phyloP scores from a whole-genome alignment of 53 echinoderm and acorn worm species.

The Astropecten irregularis region DNA sequence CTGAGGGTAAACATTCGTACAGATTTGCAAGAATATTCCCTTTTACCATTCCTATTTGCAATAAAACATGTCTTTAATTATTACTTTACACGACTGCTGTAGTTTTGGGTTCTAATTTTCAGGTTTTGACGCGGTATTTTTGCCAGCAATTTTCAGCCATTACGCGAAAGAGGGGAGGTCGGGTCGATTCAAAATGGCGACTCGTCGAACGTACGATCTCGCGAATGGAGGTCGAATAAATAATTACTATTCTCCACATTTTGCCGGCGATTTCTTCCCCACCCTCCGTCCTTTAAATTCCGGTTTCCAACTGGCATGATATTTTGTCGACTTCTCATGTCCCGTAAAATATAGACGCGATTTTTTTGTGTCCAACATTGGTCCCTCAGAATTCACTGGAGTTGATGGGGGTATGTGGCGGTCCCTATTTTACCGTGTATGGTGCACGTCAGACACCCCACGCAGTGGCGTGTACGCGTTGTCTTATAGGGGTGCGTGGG shows the following conservation, averaged over 20 bases:
- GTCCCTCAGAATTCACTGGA: conserved; percentile 18
- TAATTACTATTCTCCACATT: conserved; percentile 32
- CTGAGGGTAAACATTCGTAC: neutral
- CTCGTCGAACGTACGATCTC: conserved; percentile 11
- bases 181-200: conserved; percentile 41
- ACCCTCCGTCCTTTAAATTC: neutral
- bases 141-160: conserved; percentile 9
- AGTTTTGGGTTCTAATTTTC: neutral
- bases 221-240: conserved; percentile 8
- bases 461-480: neutral
- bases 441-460: neutral
- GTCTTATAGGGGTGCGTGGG: conserved; percentile 18
- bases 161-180: conserved; percentile 44
- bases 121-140: conserved; percentile 1
- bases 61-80: conserved; percentile 15
- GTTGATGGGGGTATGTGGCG: neutral
- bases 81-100: neutral
- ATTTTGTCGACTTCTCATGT: neutral
- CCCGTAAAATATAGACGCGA: no score
- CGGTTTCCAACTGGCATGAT: neutral
- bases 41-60: neutral
- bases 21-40: neutral
- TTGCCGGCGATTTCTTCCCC: neutral
- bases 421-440: neutral
- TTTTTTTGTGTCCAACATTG: neutral